These are phyloP conservation scores for Spisula solida DNA, from an alignment of 2,888 invertebrate species.

Conservation along the genomic window DNA sequence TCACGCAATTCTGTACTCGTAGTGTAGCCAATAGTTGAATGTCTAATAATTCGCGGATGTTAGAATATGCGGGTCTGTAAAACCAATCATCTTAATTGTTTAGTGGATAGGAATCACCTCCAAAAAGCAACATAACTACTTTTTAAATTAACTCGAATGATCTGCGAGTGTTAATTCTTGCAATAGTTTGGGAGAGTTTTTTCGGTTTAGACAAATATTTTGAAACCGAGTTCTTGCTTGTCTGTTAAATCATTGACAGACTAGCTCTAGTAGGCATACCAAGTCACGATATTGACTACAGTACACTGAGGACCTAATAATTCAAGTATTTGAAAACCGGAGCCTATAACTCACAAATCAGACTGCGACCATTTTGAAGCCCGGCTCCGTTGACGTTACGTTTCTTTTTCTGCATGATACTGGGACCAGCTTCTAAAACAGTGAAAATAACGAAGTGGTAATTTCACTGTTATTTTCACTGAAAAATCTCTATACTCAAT, in stretches of 20 bases:
- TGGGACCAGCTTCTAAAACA: too few relatives aligned
- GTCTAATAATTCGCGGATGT: background rate
- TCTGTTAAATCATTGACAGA: background rate
- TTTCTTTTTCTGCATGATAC: too few relatives aligned
- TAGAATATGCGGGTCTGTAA: constrained; percentile 17
- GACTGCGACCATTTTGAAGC: too few relatives aligned
- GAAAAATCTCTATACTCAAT: too few relatives aligned
- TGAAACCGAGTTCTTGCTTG: background rate
- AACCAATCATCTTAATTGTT: constrained; percentile 17
- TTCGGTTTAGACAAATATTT: background rate
- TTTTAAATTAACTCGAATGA: constrained; percentile 10
- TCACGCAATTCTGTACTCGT: background rate
- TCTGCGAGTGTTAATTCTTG: background rate
- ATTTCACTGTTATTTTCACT: too few relatives aligned
- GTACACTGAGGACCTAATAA: background rate
- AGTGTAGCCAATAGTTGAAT: background rate
- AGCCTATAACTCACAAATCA: too few relatives aligned
- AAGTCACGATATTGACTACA: background rate
- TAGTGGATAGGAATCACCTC: background rate
- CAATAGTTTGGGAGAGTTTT: background rate
- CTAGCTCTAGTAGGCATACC: too few relatives aligned
- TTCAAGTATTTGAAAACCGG: background rate
- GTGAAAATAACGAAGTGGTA: too few relatives aligned
- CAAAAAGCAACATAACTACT: constrained; percentile 11
- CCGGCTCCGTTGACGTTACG: too few relatives aligned